phyloP scores from a whole-genome alignment of 2,888 invertebrate genomes.

The Antheraea assamensis region DNA sequence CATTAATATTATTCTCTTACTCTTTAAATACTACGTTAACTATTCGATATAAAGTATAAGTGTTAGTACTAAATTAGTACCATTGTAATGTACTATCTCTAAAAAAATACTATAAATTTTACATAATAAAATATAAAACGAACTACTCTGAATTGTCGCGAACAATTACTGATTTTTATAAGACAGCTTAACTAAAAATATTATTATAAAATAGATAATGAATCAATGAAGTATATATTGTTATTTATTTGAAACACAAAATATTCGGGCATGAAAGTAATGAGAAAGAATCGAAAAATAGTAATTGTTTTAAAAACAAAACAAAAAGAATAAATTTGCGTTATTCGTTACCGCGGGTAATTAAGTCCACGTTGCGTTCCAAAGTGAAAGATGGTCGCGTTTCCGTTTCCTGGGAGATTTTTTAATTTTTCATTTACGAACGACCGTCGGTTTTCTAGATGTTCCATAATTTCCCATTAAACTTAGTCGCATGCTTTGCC shows the following conservation, averaged over 20 bases:
- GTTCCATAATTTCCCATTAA: constrained; percentile 75
- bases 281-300: not conserved
- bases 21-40: too few relatives aligned
- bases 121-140: too few relatives aligned
- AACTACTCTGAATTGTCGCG: too few relatives aligned
- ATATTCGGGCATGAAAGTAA: not conserved
- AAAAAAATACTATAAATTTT: too few relatives aligned
- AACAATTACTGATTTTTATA: too few relatives aligned
- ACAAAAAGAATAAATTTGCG: constrained; percentile 12
- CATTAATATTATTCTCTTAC: too few relatives aligned
- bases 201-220: too few relatives aligned
- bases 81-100: too few relatives aligned
- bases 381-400: constrained; percentile 65
- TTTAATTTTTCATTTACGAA: constrained; percentile 76
- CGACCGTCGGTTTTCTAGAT: constrained; percentile 55
- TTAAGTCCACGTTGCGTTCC: constrained; percentile 39
- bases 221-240: not conserved
- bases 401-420: constrained; percentile 68
- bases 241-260: not conserved
- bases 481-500: constrained; percentile 63
- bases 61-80: too few relatives aligned
- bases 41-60: too few relatives aligned
- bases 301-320: not conserved
- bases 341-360: constrained; percentile 28
- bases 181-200: too few relatives aligned